These are phyloP conservation scores for Prochilodus magdalenae DNA, from an alignment of 2,113 vertebrate species.

Conservation along the genomic window DNA sequence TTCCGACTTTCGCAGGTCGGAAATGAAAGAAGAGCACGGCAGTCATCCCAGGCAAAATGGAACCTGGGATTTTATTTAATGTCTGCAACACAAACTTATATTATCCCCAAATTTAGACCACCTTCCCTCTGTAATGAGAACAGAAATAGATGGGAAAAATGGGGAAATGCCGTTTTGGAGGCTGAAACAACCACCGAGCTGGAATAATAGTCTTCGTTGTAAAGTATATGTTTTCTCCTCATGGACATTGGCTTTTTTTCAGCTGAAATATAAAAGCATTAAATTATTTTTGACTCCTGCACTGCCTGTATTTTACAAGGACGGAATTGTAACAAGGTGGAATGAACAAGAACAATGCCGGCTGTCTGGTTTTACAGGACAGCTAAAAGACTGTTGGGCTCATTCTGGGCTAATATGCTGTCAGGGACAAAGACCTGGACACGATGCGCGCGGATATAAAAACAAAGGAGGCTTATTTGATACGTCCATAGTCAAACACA, in stretches of 20 bases:
- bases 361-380: too few relatives aligned
- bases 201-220: conserved; percentile 24
- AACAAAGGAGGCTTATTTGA: too few relatives aligned
- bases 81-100: conserved; percentile 47
- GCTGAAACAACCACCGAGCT: background rate
- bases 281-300: background rate
- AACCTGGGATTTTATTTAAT: conserved; percentile 49
- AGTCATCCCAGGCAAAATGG: conserved; percentile 29
- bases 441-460: too few relatives aligned
- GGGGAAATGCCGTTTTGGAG: conserved; percentile 10
- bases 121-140: conserved; percentile 33
- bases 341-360: background rate
- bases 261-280: conserved; percentile 10
- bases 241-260: conserved; percentile 6
- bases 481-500: too few relatives aligned
- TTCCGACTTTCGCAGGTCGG: conserved; percentile 23
- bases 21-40: conserved; percentile 46
- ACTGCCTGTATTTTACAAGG: background rate
- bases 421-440: too few relatives aligned
- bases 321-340: background rate
- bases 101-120: conserved; percentile 48
- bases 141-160: conserved; percentile 25
- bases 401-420: background rate
- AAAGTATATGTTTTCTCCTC: conserved; percentile 8
- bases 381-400: background rate